Conservation (phyloP, 2,888 invertebrate species). For the Alloplasta piceator region DNA sequence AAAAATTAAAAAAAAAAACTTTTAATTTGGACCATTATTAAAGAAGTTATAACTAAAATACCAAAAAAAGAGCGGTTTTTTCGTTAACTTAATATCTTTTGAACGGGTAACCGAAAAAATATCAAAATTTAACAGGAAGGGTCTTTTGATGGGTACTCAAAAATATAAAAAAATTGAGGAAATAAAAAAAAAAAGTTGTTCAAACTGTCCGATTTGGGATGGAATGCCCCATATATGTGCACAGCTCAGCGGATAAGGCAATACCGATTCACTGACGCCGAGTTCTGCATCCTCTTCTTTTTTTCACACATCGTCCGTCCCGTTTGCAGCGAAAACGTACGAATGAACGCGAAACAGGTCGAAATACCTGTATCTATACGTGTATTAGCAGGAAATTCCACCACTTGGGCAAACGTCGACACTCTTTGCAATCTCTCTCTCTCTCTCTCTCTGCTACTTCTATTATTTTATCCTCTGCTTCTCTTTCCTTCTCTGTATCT, state of each 20-base stretch:
- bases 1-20: no score
- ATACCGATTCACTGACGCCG: constrained; percentile 20
- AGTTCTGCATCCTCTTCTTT: constrained; percentile 6
- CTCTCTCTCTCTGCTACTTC: constrained; percentile 14
- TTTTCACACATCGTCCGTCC: neutral
- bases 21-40: no score
- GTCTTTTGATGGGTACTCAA: no score
- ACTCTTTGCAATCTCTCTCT: neutral
- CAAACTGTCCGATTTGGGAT: no score
- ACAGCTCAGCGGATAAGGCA: constrained; percentile 8
- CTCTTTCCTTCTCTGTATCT: neutral
- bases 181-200: no score
- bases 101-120: no score
- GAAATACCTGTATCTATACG: neutral
- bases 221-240: no score
- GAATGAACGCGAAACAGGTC: neutral
- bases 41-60: no score
- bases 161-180: no score
- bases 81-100: no score
- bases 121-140: no score
- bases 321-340: constrained; percentile 19
- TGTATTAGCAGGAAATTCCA: neutral
- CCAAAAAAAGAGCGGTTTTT: no score
- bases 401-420: neutral
- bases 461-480: neutral